Evolutionary conservation across 2,888 invertebrate genomes (phyloP), one percentile per base, ranked within the genome.

Genomic region (Rhagonycha lutea): DNA sequence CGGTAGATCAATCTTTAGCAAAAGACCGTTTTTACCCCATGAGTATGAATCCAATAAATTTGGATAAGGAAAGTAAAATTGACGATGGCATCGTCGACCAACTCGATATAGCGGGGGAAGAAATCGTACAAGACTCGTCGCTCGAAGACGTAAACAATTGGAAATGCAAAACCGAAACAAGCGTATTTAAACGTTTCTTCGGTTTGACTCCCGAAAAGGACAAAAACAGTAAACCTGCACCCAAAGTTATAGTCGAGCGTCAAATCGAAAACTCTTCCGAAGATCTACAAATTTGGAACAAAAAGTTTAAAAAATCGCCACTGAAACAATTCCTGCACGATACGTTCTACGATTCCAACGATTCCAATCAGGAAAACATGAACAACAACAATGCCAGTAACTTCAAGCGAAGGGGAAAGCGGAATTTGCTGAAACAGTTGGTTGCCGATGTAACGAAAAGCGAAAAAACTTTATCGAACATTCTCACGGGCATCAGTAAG

Each of bases 11-110:
- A n/a, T 86, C 85, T 74, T 73, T 80, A 7, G 84, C 86, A 62
- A 73, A 78, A 1, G 85, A 87, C 14, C 76, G 86, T n/a, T 87
- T 87, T 79, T 87, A 84, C 78, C 87, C 88, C 0, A 83, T 87
- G 86, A 85, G 83, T 11, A 76, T 82, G 28, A 79, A 80, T 29
- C 86, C 88, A 0, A 88, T 88, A 62, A 81, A 80, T 29, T 79
- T 85, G 28, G 80, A 82, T 23, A 60, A 68, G 5, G 63, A 72
- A 32, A 14, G 18, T 29, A 69, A 70, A 23, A 32, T 2, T 0
- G 24, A 24, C 23, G 7, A 47, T 26, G 24, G 5, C 14, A 14
- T 14, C n/a, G 60, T 12, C 12, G 73, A 63, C 4, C 61, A 68
- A 4, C 10, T 71, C 18, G 61, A 70, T 23, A 67, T 67, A 14